Evolutionary conservation across 2,797 vertebrate genomes (phyloP).

Genomic region (Hyperoplus immaculatus): DNA sequence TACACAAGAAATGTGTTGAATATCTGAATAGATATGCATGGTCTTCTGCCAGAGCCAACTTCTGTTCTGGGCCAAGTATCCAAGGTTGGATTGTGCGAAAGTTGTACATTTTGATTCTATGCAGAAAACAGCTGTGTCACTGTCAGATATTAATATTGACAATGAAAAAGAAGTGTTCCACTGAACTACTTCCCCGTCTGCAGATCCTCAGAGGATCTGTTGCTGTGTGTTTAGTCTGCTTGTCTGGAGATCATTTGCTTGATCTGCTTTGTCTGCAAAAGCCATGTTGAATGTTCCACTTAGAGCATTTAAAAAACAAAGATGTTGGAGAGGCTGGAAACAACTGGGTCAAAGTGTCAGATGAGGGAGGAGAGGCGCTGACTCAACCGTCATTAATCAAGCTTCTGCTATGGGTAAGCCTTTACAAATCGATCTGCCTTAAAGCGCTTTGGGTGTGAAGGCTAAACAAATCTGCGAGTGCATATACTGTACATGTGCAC

Average conservation of each 20-base stretch:
- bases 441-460: slow-evolving; percentile 42
- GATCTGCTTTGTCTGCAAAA: slow-evolving; percentile 52
- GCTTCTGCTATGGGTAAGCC: slow-evolving; percentile 52
- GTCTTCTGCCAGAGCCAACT: slow-evolving; percentile 25
- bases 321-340: slow-evolving; percentile 1
- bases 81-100: slow-evolving; percentile 12
- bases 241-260: slow-evolving; percentile 37
- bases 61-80: slow-evolving; percentile 21
- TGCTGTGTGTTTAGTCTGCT: slow-evolving; percentile 47
- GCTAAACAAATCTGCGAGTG: slow-evolving; percentile 53
- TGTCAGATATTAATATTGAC: slow-evolving; percentile 28
- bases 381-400: slow-evolving; percentile 61
- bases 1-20: slow-evolving; percentile 28
- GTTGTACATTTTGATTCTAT: slow-evolving; percentile 12
- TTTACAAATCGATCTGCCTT: slow-evolving; percentile 66
- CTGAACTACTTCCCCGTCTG: slow-evolving; percentile 23
- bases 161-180: slow-evolving; percentile 10
- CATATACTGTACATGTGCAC: slow-evolving; percentile 47
- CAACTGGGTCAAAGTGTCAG: slow-evolving; percentile 48
- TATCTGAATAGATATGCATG: slow-evolving; percentile 39
- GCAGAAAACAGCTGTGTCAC: slow-evolving; percentile 25
- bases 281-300: slow-evolving; percentile 36
- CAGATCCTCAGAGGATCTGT: slow-evolving; percentile 43
- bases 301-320: slow-evolving; percentile 42
- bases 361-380: slow-evolving; percentile 25